Base-by-base conservation (phyloP, 2,888 invertebrate species). In the Axea sp. region DNA sequence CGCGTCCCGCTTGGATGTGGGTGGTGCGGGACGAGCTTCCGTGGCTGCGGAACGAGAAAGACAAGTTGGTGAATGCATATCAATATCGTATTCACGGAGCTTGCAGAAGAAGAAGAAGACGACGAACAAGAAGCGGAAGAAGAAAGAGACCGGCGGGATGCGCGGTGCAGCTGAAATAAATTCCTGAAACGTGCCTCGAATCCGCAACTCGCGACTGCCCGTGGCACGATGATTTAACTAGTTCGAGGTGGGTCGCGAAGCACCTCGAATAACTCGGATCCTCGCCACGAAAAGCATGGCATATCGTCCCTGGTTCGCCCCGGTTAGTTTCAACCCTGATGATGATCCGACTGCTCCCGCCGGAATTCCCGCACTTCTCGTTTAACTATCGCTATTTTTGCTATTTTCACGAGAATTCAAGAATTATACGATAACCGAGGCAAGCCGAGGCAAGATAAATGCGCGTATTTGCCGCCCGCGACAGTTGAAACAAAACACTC, bases 111-210 rank as follows among this genome's bases (percentile, higher is more conserved):
- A 30, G 47, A 53, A 30, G 43, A 33, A 51, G 59, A 65, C 9
- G 31, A 41, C 22, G 22, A 45, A 55, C 33, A 43, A 35, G 35
- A 37, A 53, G 43, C 53, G 41, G 33, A 53, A 41, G 57, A 57
- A 65, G 55, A 73, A 65, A 51, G 49, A 9, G 57, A 28, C 22
- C 43, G 37, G 43, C 9, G 43, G 22, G 47, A 12, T 31, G 5
- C 47, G 28, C 35, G 57, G 39, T 33, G 65, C 47, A 77, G 78
- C 75, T 79, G 82, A 84, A 85, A 86, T 85, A 86, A 86, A 86
- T 85, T 86, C 80, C 74, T 75, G 57, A 73, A 82, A 85, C 86
- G 86, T 86, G 86, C 78, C 69, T 71, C 73, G 86, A 84, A 85
- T 85, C 53, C 82, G 78, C 62, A 76, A 51, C 43, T 55, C 28